Evolutionary conservation across 1,140 invertebrate genomes (phyloP).

Genomic region (Pseudomyrmex sp.): DNA sequence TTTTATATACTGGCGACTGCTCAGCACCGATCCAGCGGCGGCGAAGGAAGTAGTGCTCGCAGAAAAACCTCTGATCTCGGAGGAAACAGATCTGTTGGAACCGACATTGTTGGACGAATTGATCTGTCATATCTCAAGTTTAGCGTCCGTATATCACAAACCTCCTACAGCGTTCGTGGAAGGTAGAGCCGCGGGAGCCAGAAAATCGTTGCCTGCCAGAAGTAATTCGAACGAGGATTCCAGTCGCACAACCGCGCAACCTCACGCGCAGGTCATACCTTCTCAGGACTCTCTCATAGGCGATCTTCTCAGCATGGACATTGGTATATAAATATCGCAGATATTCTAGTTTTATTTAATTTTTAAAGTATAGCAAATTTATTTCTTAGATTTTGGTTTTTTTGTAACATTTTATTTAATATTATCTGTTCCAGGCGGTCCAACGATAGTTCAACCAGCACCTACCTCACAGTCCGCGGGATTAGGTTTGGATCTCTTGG

Average conservation of each 20-base stretch:
- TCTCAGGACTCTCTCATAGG: conserved; percentile 98
- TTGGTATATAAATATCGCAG: conserved; percentile 86
- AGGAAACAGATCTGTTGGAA: conserved; percentile 99
- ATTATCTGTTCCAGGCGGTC: conserved; percentile 75
- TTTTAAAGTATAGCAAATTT: too few relatives aligned
- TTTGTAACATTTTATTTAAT: too few relatives aligned
- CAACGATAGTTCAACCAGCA: conserved; percentile 85
- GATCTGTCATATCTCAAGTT: conserved; percentile 99
- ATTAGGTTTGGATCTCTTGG: conserved; percentile 93
- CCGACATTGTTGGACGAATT: conserved; percentile 99
- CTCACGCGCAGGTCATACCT: conserved; percentile 86
- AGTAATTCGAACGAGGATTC: conserved; percentile 84
- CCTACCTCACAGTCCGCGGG: conserved; percentile 85
- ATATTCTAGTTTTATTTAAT: neutral
- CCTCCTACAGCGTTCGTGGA: conserved; percentile 99
- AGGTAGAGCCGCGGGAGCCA: conserved; percentile 90
- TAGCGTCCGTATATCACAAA: conserved; percentile 99
- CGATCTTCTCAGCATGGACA: conserved; percentile 98
- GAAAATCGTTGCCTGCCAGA: conserved; percentile 89
- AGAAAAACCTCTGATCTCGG: conserved; percentile 99
- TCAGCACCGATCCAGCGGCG: conserved; percentile 99
- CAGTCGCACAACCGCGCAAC: conserved; percentile 74
- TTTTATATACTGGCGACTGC: conserved; percentile 99
- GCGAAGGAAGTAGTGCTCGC: conserved; percentile 99
- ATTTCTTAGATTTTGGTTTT: too few relatives aligned